Base-by-base conservation (phyloP, 1,140 invertebrate genomes). In the Brachionus calyciflorus region DNA sequence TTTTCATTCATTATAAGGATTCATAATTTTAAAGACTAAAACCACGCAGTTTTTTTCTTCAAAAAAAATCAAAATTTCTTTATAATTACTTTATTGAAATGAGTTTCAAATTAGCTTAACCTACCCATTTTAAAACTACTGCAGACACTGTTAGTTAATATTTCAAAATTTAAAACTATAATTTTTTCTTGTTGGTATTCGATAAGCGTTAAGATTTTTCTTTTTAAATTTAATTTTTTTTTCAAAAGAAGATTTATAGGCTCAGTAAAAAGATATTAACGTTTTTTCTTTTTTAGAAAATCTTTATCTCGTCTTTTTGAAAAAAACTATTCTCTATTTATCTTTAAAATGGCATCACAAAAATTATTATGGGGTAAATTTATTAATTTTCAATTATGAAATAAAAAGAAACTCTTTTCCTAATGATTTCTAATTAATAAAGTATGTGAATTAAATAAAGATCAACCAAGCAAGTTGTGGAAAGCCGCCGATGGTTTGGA, bases 401-500 rank as follows among this genome's bases (percentile, higher is more conserved):
- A n/a, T 2, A 12, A 26, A 21, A 3, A n/a, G 14, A 10, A 17
- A 28, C 30, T 30, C 10, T n/a, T 57, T 28, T 6, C 6, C 3
- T 12, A 57, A 7, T 7, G 14, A 60, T 1, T 19, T 5, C 37
- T 40, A 37, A 19, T 37, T 33, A 1, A 19, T 37, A n/a, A n/a
- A 81, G 81, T 80, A 41, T 79, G 79, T 55, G 78, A 80, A 65
- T 68, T 82, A 30, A 79, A 30, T 57, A 80, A 81, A 40, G 81
- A 81, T 5, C 79, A 80, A 17, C 79, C 79, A 14, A 75, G 65
- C 40, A 77, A 49, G 28, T 79, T 78, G 0, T 82, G 80, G 80
- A 78, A 79, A 48, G 80, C 81, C 65, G 76, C 46, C 19, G 69
- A 73, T 40, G 40, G 49, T 26, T 51, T 73, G 69, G 69, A 73